phyloP scores from a whole-genome alignment of 1,140 invertebrate species.

The Drosophila ohnishii region DNA sequence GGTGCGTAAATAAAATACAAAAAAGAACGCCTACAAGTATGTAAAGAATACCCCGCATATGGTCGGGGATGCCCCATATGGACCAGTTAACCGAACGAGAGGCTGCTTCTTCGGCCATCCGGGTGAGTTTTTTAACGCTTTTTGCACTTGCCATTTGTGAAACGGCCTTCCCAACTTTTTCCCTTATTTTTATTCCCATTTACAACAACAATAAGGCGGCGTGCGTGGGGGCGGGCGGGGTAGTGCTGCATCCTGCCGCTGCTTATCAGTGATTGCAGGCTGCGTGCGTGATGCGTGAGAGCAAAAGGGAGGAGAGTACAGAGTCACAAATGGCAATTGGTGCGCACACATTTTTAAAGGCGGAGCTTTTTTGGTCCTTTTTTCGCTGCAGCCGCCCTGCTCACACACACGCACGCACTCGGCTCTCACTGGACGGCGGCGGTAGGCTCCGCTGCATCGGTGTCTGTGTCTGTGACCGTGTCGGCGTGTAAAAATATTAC shows the following conservation, averaged over 20 bases:
- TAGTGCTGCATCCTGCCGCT: constrained; percentile 45
- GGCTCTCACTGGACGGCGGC: constrained; percentile 65
- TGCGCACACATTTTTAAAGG: constrained; percentile 81
- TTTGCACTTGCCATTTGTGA: constrained; percentile 77
- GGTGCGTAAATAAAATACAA: constrained; percentile 72
- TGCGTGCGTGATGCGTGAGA: constrained; percentile 63
- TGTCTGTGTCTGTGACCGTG: constrained; percentile 22
- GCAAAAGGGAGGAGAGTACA: constrained; percentile 80
- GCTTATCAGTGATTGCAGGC: constrained; percentile 65
- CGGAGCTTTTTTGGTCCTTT: constrained; percentile 83
- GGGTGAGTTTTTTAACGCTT: constrained; percentile 62
- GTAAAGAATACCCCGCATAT: constrained; percentile 72
- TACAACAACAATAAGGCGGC: constrained; percentile 56
- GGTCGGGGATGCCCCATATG: constrained; percentile 67
- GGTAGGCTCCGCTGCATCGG: constrained; percentile 34
- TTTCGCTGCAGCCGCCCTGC: constrained; percentile 60
- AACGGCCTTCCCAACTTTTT: constrained; percentile 61
- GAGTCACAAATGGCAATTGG: constrained; percentile 80
- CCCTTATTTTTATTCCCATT: constrained; percentile 52
- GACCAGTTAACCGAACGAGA: constrained; percentile 63
- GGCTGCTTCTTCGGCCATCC: constrained; percentile 42
- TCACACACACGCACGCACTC: constrained; percentile 51
- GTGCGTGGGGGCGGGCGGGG: neutral
- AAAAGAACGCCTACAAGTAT: constrained; percentile 75
- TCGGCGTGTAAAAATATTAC: constrained; percentile 77